A percentile compares a stretch with the other conserved stretches of the same genome.
Conservation (phyloP, 2,113 vertebrate genomes). For the Poeciliopsis retropinna region DNA sequence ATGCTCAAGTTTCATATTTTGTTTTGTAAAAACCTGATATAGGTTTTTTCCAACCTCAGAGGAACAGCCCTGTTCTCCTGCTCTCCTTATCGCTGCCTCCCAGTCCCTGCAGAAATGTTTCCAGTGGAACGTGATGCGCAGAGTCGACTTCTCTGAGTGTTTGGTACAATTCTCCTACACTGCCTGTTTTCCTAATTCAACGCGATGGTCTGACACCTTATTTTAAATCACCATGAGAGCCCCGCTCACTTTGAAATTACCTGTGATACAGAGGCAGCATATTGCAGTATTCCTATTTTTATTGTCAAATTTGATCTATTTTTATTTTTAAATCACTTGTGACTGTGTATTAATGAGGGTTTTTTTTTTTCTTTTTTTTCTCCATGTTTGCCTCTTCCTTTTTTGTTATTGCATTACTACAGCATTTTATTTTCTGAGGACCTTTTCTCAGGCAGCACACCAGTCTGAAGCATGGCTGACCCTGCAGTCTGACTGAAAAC, state of each 20-base stretch:
- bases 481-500: no score
- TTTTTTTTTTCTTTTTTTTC: no score
- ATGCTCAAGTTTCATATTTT: conserved; percentile 68
- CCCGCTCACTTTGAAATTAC: neutral
- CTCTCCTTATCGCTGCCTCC: neutral
- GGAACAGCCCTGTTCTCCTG: conserved; percentile 22
- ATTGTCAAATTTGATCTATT: no score
- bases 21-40: conserved; percentile 67
- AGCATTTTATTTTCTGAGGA: no score
- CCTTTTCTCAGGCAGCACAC: neutral
- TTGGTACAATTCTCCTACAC: no score
- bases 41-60: conserved; percentile 45
- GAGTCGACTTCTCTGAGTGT: neutral
- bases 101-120: conserved; percentile 9
- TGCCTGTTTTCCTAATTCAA: neutral
- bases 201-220: neutral
- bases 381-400: neutral
- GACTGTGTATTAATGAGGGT: neutral
- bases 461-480: no score
- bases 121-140: neutral
- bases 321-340: no score
- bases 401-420: neutral
- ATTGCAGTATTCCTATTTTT: neutral
- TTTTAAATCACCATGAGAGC: neutral
- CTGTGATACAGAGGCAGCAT: neutral